Base-by-base conservation (phyloP, 2,113 vertebrate species). In the Platichthys stellatus region DNA sequence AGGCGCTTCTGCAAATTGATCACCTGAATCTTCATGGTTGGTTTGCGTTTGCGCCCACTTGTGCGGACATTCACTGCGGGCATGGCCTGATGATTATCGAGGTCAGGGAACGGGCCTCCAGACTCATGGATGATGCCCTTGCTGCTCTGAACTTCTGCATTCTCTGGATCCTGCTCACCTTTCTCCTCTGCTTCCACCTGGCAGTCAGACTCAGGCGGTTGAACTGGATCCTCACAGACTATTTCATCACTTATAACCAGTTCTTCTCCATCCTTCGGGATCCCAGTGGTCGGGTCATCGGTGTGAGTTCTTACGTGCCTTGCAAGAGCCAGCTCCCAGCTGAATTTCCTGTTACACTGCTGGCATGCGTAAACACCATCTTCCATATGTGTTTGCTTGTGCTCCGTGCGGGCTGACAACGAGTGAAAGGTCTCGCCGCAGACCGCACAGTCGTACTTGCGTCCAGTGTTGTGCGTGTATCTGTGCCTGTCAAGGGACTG, bases 401-500 rank as follows among this genome's bases (percentile, higher is more conserved):
- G 90, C 61, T 72, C 76, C 0, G 72, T 81, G 64, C 77, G 64
- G 5, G 79, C 90, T 1, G 73, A 68, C 71, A 77, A 8, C 1
- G 87, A 85, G 6, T 40, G 67, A 56, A 81, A 86, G 20, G 68
- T 78, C 67, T 85, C 80, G 0, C 62, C 62, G 10, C 92, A 89
- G 72, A 86, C 13, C 0, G n/a, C 1, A 14, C 89, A 88, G 62
- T 71, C 64, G 26, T 87, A 85, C 35, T 65, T 45, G 45, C 79
- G 76, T 12, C 74, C 71, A 0, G 56, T 74, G 58, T 64, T 81
- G 84, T 93, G 92, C 0, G 84, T 92, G 53, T 78, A 75, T 3
- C 72, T 73, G 90, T 93, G 92, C 21, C 92, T 45, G 66, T 92
- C 90, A 0, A 93, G 82, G 38, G 91, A 92, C 82, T 93, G 92